Conservation (phyloP, 2,888 invertebrate species). For the Zaprionus bogoriensis region DNA sequence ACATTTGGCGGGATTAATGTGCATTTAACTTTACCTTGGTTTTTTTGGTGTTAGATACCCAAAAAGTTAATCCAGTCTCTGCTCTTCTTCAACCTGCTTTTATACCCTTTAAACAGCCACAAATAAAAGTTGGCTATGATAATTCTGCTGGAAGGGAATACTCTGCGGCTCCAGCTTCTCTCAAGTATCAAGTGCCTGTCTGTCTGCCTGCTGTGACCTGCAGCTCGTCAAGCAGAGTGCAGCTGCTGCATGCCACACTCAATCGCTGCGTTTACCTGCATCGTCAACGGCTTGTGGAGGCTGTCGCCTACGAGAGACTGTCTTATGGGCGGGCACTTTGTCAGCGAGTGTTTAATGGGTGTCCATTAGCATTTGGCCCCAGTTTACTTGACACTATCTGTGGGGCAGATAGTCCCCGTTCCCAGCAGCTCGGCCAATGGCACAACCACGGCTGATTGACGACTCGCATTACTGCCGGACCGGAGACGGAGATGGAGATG, state of each 20-base stretch:
- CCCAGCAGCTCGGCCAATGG: conserved; percentile 90
- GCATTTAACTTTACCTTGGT: too few relatives aligned
- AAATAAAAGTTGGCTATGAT: too few relatives aligned
- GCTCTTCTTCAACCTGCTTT: too few relatives aligned
- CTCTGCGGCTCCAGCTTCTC: too few relatives aligned
- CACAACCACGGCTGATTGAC: conserved; percentile 84
- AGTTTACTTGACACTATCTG: conserved; percentile 4
- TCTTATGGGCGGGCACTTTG: conserved; percentile 65
- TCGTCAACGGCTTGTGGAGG: conserved; percentile 62
- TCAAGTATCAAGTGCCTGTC: neutral
- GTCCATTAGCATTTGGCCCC: conserved; percentile 58
- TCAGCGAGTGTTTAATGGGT: conserved; percentile 69
- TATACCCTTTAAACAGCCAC: too few relatives aligned
- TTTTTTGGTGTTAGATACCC: too few relatives aligned
- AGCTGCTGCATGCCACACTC: conserved; percentile 45
- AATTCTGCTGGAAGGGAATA: too few relatives aligned
- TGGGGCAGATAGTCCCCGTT: conserved; percentile 81
- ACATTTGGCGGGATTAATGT: too few relatives aligned
- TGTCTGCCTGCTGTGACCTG: too few relatives aligned
- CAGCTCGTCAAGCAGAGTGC: too few relatives aligned
- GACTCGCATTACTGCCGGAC: conserved; percentile 71
- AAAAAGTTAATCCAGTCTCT: too few relatives aligned
- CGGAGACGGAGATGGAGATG: neutral
- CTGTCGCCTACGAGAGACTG: conserved; percentile 37
- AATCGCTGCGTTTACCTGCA: conserved; percentile 66